Base-by-base conservation (phyloP, 1,140 invertebrate species). In the Thaumetopoea pityocampa region DNA sequence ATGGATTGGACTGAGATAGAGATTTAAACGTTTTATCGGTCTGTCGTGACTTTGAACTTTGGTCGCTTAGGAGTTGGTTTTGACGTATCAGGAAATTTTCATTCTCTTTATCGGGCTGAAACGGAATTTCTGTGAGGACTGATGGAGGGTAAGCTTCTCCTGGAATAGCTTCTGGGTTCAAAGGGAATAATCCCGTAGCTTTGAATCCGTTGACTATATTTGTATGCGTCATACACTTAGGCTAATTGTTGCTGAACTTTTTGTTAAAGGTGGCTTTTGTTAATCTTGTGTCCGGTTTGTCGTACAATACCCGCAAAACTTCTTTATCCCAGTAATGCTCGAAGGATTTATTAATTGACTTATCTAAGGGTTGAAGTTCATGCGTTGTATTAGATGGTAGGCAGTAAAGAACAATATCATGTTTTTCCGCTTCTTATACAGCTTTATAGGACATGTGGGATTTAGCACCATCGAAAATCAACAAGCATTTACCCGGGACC, bases 381-480 rank as follows among this genome's bases (percentile, higher is more conserved):
- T 83, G 76, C 0, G 67, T 80, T 0, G 64, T 77, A 34, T 79
- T 82, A 4, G 45, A 55, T 6, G 68, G 67, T 20, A 82, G 41
- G 45, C 72, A 82, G 23, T 34, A 34, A 7, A 80, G 42, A 26
- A 30, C 46, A 23, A 78, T 67, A 15, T 46, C 50, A 40, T 42
- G 37, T 38, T 30, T 14, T 36, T 81, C 72, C 36, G 71, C 77
- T 33, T 11, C 50, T 3, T 66, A 60, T 14, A 65, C 67, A 27
- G 78, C 76, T 10, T 22, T 30, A 4, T 23, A 16, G 37, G 70
- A 65, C 29, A 79, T 44, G 44, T 81, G 74, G 19, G 51, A 62
- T 9, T 35, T 19, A 1, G 67, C 68, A 6, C 74, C 68, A 61
- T 79, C 76, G 49, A 79, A 77, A 27, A 82, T 72, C 2, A 82